A percentile compares a stretch with the other conserved stretches of the same genome.
These are phyloP conservation scores for Cathartes aura DNA, from an alignment of 2,113 vertebrate genomes.

Conservation along the genomic window DNA sequence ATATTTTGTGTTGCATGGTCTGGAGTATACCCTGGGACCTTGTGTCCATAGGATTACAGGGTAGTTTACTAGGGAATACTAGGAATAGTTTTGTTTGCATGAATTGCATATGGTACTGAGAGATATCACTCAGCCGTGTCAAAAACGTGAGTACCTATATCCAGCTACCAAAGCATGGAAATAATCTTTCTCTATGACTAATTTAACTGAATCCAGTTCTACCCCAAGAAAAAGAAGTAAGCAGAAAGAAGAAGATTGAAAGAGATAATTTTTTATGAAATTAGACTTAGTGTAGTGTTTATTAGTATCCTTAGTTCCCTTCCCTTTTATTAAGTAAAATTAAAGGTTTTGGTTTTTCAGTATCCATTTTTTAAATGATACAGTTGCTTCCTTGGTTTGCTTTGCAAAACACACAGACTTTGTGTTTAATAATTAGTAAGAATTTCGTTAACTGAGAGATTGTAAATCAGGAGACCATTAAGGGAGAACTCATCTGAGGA, in stretches of 20 bases:
- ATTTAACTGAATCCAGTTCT: background rate
- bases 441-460: background rate
- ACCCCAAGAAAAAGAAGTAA: background rate
- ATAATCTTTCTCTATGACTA: background rate
- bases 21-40: background rate
- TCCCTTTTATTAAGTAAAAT: background rate
- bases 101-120: background rate
- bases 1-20: background rate
- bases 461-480: background rate
- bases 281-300: background rate
- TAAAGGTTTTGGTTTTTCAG: background rate
- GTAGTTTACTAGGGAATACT: background rate
- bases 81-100: background rate
- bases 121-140: background rate
- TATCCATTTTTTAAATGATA: background rate
- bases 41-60: background rate
- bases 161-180: background rate
- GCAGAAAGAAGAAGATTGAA: background rate
- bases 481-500: background rate
- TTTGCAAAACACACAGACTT: background rate
- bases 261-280: background rate
- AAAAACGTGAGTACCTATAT: background rate
- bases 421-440: background rate
- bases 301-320: background rate
- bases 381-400: background rate